phyloP scores from a whole-genome alignment of 2,113 vertebrate species.

The Phasianus colchicus region DNA sequence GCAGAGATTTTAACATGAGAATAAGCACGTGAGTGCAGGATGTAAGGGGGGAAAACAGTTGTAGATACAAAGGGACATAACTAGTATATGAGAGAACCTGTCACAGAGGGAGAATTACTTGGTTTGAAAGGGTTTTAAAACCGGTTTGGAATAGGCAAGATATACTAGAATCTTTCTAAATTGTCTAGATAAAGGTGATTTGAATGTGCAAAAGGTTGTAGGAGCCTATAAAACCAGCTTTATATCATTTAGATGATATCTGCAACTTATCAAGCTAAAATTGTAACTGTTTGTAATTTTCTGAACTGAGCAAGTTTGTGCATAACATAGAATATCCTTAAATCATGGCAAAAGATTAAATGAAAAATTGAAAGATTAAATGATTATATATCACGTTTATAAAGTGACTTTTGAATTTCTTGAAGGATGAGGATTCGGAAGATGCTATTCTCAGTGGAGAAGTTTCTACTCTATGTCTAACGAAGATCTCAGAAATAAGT shows the following conservation, averaged over 20 bases:
- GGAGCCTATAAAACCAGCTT: not conserved
- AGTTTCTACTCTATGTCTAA: not conserved
- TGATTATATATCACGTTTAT: not conserved
- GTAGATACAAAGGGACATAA: not conserved
- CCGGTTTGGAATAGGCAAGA: not conserved
- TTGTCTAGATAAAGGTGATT: not conserved
- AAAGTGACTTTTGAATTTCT: slow-evolving; percentile 20
- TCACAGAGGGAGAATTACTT: not conserved
- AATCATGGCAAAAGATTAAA: not conserved
- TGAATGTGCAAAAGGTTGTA: not conserved
- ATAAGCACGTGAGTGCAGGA: not conserved
- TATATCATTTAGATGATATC: not conserved
- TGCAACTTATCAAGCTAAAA: not conserved
- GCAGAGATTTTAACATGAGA: not conserved
- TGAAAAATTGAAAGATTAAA: too few species aligned
- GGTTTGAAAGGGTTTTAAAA: not conserved
- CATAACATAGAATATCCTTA: not conserved
- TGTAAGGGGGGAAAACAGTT: not conserved
- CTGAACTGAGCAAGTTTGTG: not conserved
- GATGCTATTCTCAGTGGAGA: slow-evolving; percentile 60
- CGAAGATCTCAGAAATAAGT: slow-evolving; percentile 65
- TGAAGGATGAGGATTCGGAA: slow-evolving; percentile 78
- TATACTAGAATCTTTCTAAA: not conserved
- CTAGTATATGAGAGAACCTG: not conserved
- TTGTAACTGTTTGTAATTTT: not conserved